Evolutionary conservation across 2,797 vertebrate genomes (phyloP).

Genomic region (Taenioides sp.): DNA sequence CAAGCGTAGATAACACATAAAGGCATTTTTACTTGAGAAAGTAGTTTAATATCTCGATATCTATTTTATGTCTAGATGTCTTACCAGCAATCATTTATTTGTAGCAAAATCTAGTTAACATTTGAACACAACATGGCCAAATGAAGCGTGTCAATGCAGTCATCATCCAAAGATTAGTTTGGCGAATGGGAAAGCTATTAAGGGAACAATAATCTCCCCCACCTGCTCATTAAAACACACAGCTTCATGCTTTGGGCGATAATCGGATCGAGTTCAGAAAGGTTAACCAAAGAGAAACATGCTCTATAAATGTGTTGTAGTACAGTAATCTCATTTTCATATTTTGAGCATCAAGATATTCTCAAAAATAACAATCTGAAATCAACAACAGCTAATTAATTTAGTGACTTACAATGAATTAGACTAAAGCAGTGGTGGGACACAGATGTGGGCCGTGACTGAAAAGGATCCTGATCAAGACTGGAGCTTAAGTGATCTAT

Average conservation of each 20-base stretch:
- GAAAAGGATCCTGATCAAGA: conserved; percentile 27
- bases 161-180: conserved; percentile 40
- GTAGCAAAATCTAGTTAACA: no score
- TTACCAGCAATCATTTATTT: no score
- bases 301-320: conserved; percentile 15
- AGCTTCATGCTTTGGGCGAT: conserved; percentile 14
- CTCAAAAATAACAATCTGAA: not conserved
- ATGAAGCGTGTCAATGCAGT: conserved; percentile 20
- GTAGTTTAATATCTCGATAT: not conserved
- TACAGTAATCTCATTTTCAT: conserved; percentile 1
- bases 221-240: conserved; percentile 51
- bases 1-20: not conserved
- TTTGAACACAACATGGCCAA: not conserved
- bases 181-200: conserved; percentile 37
- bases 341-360: not conserved
- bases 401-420: conserved; percentile 28
- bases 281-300: conserved; percentile 16
- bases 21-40: not conserved
- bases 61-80: not conserved
- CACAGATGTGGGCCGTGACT: conserved; percentile 30
- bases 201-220: conserved; percentile 44
- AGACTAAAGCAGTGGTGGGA: conserved; percentile 8
- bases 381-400: conserved; percentile 24
- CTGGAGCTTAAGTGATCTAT: conserved; percentile 19
- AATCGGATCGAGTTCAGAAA: conserved; percentile 41